phyloP scores from a whole-genome alignment of 23 tunicate species.

The Ascidia mentula region DNA sequence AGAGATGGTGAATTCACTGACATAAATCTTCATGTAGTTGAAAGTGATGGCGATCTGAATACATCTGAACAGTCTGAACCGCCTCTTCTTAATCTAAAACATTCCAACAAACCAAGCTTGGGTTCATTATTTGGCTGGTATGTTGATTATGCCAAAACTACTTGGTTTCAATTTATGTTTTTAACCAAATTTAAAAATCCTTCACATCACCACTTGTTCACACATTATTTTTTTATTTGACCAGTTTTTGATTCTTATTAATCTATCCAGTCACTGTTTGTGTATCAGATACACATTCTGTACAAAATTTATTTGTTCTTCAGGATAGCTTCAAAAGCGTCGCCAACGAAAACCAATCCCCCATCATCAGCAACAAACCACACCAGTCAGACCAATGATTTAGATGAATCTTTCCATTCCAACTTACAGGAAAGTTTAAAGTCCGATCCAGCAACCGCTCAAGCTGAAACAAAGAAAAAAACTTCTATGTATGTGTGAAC shows the following conservation, averaged over 20 bases:
- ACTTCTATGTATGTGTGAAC: background rate
- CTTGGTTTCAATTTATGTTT: too few species aligned
- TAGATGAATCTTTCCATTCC: background rate
- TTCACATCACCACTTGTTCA: too few species aligned
- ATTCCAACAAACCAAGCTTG: conserved; percentile 1
- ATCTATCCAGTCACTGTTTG: too few species aligned
- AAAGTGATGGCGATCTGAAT: background rate
- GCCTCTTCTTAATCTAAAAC: background rate
- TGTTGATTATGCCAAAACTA: background rate
- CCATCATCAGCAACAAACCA: background rate
- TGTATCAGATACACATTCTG: too few species aligned
- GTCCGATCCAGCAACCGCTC: background rate
- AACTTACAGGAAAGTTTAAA: background rate
- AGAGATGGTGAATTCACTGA: background rate
- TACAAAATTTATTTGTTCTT: too few species aligned
- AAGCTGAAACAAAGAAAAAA: background rate
- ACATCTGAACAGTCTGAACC: background rate
- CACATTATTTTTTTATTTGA: too few species aligned
- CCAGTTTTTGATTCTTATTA: too few species aligned
- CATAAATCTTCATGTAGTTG: background rate
- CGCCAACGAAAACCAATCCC: background rate
- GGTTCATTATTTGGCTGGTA: conserved; percentile 3
- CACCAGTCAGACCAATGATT: background rate
- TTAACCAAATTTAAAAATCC: too few species aligned
- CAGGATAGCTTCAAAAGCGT: background rate